Base-by-base conservation (phyloP, 2,888 invertebrate genomes). In the Leptopilina syphax region DNA sequence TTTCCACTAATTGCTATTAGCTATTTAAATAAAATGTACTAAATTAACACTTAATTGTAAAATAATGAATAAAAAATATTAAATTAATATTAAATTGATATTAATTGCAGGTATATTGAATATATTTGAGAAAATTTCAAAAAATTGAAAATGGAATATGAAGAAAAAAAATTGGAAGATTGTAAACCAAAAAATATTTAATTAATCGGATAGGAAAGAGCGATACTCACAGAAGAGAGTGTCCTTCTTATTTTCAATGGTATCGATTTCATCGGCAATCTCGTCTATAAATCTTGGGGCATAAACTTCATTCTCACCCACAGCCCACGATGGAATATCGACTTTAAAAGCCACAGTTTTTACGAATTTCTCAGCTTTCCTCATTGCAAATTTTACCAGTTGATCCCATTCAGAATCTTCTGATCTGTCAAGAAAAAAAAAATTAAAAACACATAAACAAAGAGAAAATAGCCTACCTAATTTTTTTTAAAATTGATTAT, bases 361-460 rank as follows among this genome's bases (percentile, higher is more conserved):
- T 81, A 97, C 90, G 87, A 97, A 97, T 87, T 95, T 96, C 89
- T 96, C 96, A 77, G 95, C 94, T 90, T 96, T 96, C 88, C 97
- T 94, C 91, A 95, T 93, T 27, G 95, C 95, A 87, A 95, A 97
- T 92, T 96, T 96, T 77, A 96, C 94, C 50, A 97, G 93, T 63
- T 95, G 94, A 87, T 96, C 96, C 97, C 97, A 97, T 90, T 97
- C 96, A 0, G 95, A 94, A 85, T 97, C 96, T 13, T 95, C 95
- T 47, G 95, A 94, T 78, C 96, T 91, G 60, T 2, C 78, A 34
- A 4, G 34, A 84, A 70, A 66, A 63, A 63, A 65, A 24, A 50
- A 1, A 10, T 50, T 47, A 47, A 47, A 0, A 7, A 47, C 9
- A 47, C 47, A 7, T 47, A 47, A 47, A 47, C 47, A 47, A 1